Evolutionary conservation across 2,888 invertebrate species (phyloP), one percentile per base, ranked within the genome.

Genomic region (Drosophila sordidula): DNA sequence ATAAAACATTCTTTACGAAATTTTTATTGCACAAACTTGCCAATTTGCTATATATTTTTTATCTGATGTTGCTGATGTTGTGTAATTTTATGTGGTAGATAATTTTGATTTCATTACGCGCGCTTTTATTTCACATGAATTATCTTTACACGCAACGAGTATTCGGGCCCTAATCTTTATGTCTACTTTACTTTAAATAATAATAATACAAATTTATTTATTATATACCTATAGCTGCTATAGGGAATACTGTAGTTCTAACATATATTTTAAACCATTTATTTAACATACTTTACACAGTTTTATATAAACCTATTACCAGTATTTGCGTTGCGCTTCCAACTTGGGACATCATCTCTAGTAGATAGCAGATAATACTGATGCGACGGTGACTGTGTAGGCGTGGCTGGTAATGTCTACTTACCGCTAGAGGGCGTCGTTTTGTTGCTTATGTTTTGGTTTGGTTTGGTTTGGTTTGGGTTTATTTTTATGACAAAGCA

Each of bases 401-500:
- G 34, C 34, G 34, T 34, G 34, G 12, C 34, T 34, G 12, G 34
- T 12, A 6, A 34, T 34, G 45, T 26, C 52, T 25, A 45, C 36
- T 29, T 45, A 14, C 11, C 41, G 62, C 75, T 6, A 1, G 25
- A 25, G 49, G 57, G 46, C 52, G 49, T 50, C 18, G 29, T 32
- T 18, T n/a, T 44, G 44, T 75, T 52, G 52, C 16, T 1, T 14
- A 42, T 57, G 41, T 18, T 42, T 57, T 41, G 25, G 25, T 47
- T 47, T 41, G 18, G 18, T 47, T 47, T 41, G 18, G 18, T 18
- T 18, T 18, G 46, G 55, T 38, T 56, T 42, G 49, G 39, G 29
- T 46, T 55, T 38, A 58, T 44, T 67, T 65, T 70, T 79, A 55
- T 58, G 65, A 58, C 68, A 83, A 67, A 63, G 69, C 58, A 14